Base-by-base conservation (phyloP, 1,140 invertebrate genomes). In the Heterodera carotae region DNA sequence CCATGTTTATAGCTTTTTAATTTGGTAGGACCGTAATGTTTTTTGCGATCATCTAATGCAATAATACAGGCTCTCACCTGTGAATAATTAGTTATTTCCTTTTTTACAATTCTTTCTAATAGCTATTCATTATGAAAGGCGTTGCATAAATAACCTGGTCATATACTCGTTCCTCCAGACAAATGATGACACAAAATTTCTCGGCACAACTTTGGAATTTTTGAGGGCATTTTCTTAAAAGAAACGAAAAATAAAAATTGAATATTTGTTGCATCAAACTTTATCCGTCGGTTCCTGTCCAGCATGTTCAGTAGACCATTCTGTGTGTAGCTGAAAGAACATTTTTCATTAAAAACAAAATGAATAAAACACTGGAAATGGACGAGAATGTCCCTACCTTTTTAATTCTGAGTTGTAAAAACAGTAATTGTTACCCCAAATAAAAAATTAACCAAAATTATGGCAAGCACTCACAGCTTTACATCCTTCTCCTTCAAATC, bases 271-370 rank as follows among this genome's bases (percentile, higher is more conserved):
- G n/a, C 15, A 33, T 31, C 25, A 12, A 12, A 74, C 71, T 99
- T 99, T 80, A 99, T 97, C 85, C 96, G 90, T 81, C 94, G 90
- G 89, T 99, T 99, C 83, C 97, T 91, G 86, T 99, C 97, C 80
- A 99, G 88, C 94, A 99, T 99, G 88, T 99, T 94, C 62, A 99
- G 90, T 71, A 99, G 90, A 36, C 97, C 97, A 91, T 98, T 99
- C 90, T 98, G 95, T 72, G 96, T 99, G 86, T 99, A 99, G 88
- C 94, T 94, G 82, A 81, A 83, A 75, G 7, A 0, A 12, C 39
- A 43, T 10, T 3, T 43, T 53, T 53, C 18, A 53, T 15, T 56
- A 2, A 48, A 33, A 69, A 29, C n/a, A 29, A 25, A 31, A 2
- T 29, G 25, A 39, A 39, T 6, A 39, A 39, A 39, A 39, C 4